Evolutionary conservation across 2,888 invertebrate species (phyloP), one percentile per base, ranked within the genome.

Genomic region (Spodoptera picta): DNA sequence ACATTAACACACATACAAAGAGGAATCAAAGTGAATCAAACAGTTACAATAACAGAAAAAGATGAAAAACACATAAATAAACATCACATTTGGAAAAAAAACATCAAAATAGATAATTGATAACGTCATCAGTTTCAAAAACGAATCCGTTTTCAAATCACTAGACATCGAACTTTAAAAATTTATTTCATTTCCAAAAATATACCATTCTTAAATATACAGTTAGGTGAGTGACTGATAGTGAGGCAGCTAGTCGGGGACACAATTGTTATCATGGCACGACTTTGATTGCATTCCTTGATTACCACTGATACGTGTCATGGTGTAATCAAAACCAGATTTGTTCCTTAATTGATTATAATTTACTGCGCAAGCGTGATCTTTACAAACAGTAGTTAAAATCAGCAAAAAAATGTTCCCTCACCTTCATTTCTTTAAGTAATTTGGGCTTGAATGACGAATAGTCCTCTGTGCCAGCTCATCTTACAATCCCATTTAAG

Each of bases 341-440:
- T 11, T 68, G 51, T 53, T 52, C 52, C n/a, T 44, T 12, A 41
- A 45, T 52, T 46, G 24, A 69, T 47, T 61, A 53, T 47, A 10
- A 11, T 12, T 14, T 27, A 50, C 44, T 46, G 36, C 47, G 46
- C 52, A 65, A 60, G 43, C n/a, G 41, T 52, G 60, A 46, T 4
- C 49, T 27, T 48, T 43, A 46, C 14, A 60, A 48, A 19, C 70
- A 69, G 70, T 60, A 73, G 65, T 64, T 61, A 58, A 48, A 75
- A 72, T 65, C 65, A 69, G 24, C 48, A 69, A 64, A 75, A 84
- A 82, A 19, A 79, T 75, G 36, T 54, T 44, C 10, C 42, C 81
- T 87, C 70, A 88, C 88, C 87, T 87, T 87, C 79, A 70, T 73
- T 80, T 61, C 44, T 82, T 84, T 81, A 88, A 81, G 87, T 84